These are phyloP conservation scores for Trinorchestia longiramus DNA, from an alignment of 1,140 invertebrate genomes.

Conservation along the genomic window DNA sequence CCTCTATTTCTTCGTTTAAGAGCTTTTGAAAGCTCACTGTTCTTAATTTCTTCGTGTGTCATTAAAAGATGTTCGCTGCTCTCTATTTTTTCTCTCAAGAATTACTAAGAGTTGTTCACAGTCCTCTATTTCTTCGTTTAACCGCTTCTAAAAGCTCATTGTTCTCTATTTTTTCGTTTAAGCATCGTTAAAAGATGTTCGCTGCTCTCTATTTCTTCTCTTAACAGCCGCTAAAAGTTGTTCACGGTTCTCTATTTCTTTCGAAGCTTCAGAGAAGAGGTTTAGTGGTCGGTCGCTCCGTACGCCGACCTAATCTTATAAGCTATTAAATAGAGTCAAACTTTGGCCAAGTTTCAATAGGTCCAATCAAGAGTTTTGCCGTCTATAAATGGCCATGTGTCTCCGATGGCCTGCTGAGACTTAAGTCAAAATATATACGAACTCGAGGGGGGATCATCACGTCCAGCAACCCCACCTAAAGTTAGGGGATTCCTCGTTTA, in stretches of 20 bases:
- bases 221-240: constrained; percentile 35
- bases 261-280: neutral
- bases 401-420: constrained; percentile 1
- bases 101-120: neutral
- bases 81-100: too few relatives aligned
- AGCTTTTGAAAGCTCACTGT: too few relatives aligned
- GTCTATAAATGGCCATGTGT: constrained; percentile 53
- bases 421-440: neutral
- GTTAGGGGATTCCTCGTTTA: neutral
- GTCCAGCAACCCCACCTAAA: neutral
- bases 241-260: neutral
- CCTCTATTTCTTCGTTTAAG: neutral
- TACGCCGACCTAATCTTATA: constrained; percentile 49
- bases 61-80: too few relatives aligned
- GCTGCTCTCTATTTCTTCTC: too few relatives aligned
- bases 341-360: constrained; percentile 47
- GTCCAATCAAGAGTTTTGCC: constrained; percentile 49
- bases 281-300: neutral
- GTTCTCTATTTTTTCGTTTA: too few relatives aligned
- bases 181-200: too few relatives aligned
- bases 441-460: too few relatives aligned
- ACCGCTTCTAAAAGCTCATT: too few relatives aligned
- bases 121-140: neutral
- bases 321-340: constrained; percentile 53
- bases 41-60: too few relatives aligned